Conservation (phyloP, 35 echinoderm and acorn worm genomes). For the Anneissia japonica region DNA sequence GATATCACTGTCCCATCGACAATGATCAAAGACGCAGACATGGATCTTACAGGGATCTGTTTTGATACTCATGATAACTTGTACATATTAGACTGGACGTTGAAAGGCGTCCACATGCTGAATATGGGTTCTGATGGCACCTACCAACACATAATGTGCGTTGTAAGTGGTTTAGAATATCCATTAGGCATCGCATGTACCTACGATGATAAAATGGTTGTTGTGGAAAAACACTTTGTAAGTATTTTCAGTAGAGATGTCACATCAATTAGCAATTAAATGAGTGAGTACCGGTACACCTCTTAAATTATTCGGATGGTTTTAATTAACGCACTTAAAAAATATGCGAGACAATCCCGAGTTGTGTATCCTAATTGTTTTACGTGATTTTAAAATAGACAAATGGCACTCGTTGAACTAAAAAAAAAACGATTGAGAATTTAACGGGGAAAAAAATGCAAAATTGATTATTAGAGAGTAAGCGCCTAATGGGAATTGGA, state of each 20-base stretch:
- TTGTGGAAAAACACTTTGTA: neutral
- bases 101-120: neutral
- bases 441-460: too few relatives aligned
- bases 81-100: neutral
- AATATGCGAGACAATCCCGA: too few relatives aligned
- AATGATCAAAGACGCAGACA: neutral
- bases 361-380: too few relatives aligned
- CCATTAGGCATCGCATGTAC: neutral
- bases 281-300: too few relatives aligned
- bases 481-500: too few relatives aligned
- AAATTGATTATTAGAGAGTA: too few relatives aligned
- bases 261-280: too few relatives aligned
- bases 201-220: neutral
- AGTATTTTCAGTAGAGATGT: neutral
- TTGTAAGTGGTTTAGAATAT: neutral
- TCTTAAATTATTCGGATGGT: too few relatives aligned
- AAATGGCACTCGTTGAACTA: too few relatives aligned
- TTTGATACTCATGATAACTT: neutral
- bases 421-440: too few relatives aligned
- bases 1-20: neutral
- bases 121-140: neutral
- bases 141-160: neutral
- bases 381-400: too few relatives aligned
- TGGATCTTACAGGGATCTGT: neutral
- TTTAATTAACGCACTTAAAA: too few relatives aligned